Percentiles rank a stretch among this genome's conserved stretches.
phyloP scores from a whole-genome alignment of 1,140 invertebrate genomes.

The Cecropterus lyciades region DNA sequence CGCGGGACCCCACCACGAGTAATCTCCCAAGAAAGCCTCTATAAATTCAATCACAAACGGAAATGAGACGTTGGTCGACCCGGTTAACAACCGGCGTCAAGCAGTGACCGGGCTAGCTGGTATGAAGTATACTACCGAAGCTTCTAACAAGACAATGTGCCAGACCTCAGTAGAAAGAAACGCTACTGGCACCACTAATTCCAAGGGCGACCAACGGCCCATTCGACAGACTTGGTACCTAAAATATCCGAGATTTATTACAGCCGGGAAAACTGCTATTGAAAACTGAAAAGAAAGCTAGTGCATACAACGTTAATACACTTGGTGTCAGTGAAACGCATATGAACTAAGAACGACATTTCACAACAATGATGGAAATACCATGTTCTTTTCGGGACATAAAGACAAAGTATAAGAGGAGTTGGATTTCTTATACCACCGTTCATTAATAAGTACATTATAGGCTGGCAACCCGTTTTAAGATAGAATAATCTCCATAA shows the following conservation, averaged over 20 bases:
- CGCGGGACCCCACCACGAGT: neutral
- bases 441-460: too few species aligned
- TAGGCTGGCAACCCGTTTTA: too few species aligned
- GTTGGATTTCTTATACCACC: neutral
- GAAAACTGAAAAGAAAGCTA: neutral
- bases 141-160: too few species aligned
- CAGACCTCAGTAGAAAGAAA: too few species aligned
- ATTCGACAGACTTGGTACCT: neutral
- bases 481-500: too few species aligned
- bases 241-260: neutral
- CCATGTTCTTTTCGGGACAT: neutral
- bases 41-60: too few species aligned
- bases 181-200: too few species aligned
- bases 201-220: neutral
- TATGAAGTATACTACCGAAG: too few species aligned
- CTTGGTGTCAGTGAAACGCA: neutral
- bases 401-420: neutral
- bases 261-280: neutral
- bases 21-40: neutral
- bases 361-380: neutral
- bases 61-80: too few species aligned
- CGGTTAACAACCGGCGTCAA: too few species aligned
- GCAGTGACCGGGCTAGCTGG: too few species aligned
- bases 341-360: neutral
- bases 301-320: neutral